Base-by-base conservation (phyloP, 1,140 invertebrate species). In the Carposina sasakii region DNA sequence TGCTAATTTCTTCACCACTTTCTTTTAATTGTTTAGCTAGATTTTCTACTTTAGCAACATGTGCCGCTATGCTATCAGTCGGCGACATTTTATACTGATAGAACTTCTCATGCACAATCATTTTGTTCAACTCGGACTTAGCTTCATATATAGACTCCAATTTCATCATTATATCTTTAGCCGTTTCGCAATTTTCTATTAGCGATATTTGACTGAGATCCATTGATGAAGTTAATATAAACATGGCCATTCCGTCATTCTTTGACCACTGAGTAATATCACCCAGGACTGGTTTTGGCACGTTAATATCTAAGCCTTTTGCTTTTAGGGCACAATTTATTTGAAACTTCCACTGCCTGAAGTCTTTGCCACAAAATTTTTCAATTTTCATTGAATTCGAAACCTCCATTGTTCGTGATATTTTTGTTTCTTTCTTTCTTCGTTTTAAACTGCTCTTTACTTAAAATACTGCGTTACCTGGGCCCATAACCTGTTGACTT, bases 1-100 rank as follows among this genome's bases (percentile, higher is more conserved):
- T 54, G 43, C 63, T 69, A 4, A 69, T 41, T 10, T 13, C 47
- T 37, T 70, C 68, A 19, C 57, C 61, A 26, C 47, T 16, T 13
- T 73, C 57, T 48, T 54, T 63, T 19, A 69, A 30, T 45, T 56
- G 40, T 49, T 60, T 47, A 6, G 61, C 60, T 5, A 68, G 13
- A 33, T 55, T 67, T 31, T 69, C 60, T 1, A 69, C 48, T 52
- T 67, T 67, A 9, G 66, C 40, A 33, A 72, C 60, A 49, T 68
- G 63, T 48, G 57, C 52, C 4, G 61, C 54, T 9, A 71, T 52
- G 1, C 20, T 41, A 30, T 63, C 66, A 13, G 33, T 51, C 10
- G 43, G n/a, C 16, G 36, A 28, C 60, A 71, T 64, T 23, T 64
- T 57, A 34, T 66, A 64, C 22, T 57, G 48, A 31, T 67, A 47